These are phyloP conservation scores for Piliocolobus tephrosceles DNA, from an alignment of 2,113 vertebrate species.

Conservation along the genomic window DNA sequence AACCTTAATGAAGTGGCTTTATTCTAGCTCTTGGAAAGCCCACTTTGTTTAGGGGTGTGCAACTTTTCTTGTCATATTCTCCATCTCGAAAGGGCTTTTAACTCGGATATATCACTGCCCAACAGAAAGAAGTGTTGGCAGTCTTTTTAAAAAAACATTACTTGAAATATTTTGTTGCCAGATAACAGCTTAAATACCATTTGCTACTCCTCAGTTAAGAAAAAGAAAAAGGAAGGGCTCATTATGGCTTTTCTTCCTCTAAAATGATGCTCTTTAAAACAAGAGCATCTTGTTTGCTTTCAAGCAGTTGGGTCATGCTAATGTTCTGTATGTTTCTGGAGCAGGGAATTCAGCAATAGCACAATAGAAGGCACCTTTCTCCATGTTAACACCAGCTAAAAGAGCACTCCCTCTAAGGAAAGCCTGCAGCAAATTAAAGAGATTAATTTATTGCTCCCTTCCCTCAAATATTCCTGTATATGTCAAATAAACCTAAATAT, in stretches of 20 bases:
- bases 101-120: not conserved
- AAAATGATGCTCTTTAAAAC: slow-evolving; percentile 13
- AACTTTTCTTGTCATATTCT: slow-evolving; percentile 23
- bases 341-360: not conserved
- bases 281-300: slow-evolving; percentile 26
- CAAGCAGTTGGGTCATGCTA: not conserved
- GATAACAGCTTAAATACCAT: slow-evolving; percentile 33
- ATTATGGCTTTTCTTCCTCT: not conserved
- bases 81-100: not conserved
- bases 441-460: not conserved
- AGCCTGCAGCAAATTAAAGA: not conserved
- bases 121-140: not conserved
- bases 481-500: not conserved
- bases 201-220: slow-evolving; percentile 48
- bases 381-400: not conserved
- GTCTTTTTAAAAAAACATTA: slow-evolving; percentile 8
- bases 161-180: slow-evolving; percentile 20
- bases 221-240: not conserved
- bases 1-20: slow-evolving; percentile 51
- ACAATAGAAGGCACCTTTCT: not conserved
- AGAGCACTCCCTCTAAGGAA: not conserved
- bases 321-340: not conserved
- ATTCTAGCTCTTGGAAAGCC: slow-evolving; percentile 32
- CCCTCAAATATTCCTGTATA: not conserved
- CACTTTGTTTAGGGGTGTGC: not conserved